phyloP scores from a whole-genome alignment of 2,888 invertebrate genomes.

The Polylopha cassiicola region DNA sequence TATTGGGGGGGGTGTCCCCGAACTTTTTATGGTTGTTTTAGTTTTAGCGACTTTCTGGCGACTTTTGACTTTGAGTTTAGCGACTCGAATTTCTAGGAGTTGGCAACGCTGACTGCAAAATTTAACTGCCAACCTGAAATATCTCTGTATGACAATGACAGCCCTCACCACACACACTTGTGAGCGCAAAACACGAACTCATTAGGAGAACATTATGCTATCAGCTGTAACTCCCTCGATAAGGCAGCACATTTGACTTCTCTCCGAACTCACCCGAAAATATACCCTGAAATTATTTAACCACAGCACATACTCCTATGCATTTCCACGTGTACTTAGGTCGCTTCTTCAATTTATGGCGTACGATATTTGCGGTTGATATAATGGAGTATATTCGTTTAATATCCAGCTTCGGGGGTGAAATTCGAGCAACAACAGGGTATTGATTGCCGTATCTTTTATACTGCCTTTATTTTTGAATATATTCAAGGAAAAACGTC shows the following conservation, averaged over 20 bases:
- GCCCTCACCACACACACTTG: constrained; percentile 26
- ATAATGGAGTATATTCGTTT: constrained; percentile 30
- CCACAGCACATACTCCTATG: not conserved
- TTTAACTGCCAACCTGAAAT: not conserved
- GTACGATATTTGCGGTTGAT: constrained; percentile 28
- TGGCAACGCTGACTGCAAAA: too few relatives aligned
- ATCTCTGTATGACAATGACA: constrained; percentile 12
- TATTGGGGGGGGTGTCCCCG: too few relatives aligned
- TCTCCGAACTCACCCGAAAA: not conserved
- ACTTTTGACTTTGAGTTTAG: too few relatives aligned
- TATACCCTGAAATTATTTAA: not conserved
- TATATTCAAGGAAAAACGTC: constrained; percentile 11
- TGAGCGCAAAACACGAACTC: constrained; percentile 34
- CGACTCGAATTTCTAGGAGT: too few relatives aligned
- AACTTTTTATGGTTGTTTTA: too few relatives aligned
- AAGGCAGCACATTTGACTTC: constrained; percentile 23
- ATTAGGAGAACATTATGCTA: constrained; percentile 37
- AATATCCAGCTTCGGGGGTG: constrained; percentile 25
- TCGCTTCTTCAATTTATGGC: constrained; percentile 11
- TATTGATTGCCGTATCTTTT: constrained; percentile 12
- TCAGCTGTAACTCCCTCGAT: constrained; percentile 29
- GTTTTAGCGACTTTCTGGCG: too few relatives aligned
- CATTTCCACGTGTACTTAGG: not conserved
- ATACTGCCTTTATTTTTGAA: constrained; percentile 17
- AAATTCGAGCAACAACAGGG: constrained; percentile 14